Evolutionary conservation across 2,888 invertebrate genomes (phyloP), one percentile per base, ranked within the genome.

Genomic region (Odontocerum albicorne): DNA sequence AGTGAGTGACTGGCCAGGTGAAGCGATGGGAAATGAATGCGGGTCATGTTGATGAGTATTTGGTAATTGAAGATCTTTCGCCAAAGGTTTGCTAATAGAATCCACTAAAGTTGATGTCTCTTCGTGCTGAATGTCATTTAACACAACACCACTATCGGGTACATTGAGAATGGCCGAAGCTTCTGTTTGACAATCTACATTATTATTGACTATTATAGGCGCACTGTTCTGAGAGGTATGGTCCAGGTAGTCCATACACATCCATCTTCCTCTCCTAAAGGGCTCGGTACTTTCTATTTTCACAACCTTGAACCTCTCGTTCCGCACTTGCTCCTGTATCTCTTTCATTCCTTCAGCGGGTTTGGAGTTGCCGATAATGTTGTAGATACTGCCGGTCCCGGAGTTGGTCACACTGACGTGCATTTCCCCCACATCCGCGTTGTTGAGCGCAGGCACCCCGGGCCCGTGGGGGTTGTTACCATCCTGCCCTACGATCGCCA

Each of bases 281-380:
- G 95, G 94, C 73, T 93, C 92, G n/a, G 92, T 92, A 65, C 92
- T 93, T 74, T 94, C 94, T 65, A 96, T 93, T 80, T 96, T 96
- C 32, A 96, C 95, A 65, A 96, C 93, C 80, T 92, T 92, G 74
- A 95, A 95, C 62, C 95, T 81, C 72, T 90, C 89, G 72, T 87
- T 88, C 65, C 87, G 83, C 69, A 85, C 86, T 70, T 86, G 86
- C 66, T 85, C 83, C 70, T 88, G 86, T 67, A 86, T 82, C 66
- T 76, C 75, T 75, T 76, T 73, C 78, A 80, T 72, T 71, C 80
- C 71, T 79, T 82, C 71, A 68, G 77, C 69, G 63, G 78, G 70
- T 68, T 80, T 77, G 49, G 75, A 71, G 73, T 78, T 77, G 68
- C 77, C 77, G 71, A 77, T 76, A 63, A 77, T 73, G 68, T 79